Evolutionary conservation across 2,888 invertebrate species (phyloP).

Genomic region (Hirtodrosophila alboralis): DNA sequence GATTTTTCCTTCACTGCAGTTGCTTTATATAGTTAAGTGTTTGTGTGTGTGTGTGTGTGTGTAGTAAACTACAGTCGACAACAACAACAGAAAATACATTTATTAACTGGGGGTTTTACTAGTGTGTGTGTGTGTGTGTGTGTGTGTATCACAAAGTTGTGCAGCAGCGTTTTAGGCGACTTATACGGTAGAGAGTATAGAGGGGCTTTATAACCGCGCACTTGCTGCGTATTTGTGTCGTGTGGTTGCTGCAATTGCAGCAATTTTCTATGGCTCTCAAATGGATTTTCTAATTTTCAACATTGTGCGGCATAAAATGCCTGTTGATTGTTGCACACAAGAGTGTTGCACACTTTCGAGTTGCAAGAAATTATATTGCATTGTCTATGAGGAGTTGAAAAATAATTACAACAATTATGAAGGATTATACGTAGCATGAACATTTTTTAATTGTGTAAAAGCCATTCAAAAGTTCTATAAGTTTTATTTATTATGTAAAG

Average conservation of each 20-base stretch:
- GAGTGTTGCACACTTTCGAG: slow-evolving; percentile 37
- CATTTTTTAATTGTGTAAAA: too few relatives aligned
- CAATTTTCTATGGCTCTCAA: slow-evolving; percentile 38
- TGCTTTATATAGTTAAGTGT: slow-evolving; percentile 17
- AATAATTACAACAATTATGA: slow-evolving; percentile 1
- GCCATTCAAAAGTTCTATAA: too few relatives aligned
- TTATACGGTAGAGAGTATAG: not conserved
- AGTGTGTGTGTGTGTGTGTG: slow-evolving; percentile 20
- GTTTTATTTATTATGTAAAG: too few relatives aligned
- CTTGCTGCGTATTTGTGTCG: slow-evolving; percentile 52
- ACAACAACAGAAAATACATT: slow-evolving; percentile 63
- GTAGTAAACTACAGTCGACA: slow-evolving; percentile 20
- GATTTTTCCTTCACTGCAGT: slow-evolving; percentile 67
- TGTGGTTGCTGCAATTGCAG: slow-evolving; percentile 48
- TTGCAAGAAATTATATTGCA: slow-evolving; percentile 1
- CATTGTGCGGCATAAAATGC: slow-evolving; percentile 26
- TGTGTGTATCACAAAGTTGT: slow-evolving; percentile 20
- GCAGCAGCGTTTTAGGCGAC: slow-evolving; percentile 44
- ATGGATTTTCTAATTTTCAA: slow-evolving; percentile 49
- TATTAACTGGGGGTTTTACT: slow-evolving; percentile 63
- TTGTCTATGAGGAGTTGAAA: not conserved
- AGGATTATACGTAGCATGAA: not conserved
- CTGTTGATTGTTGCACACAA: slow-evolving; percentile 54
- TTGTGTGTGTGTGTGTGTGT: slow-evolving; percentile 28
- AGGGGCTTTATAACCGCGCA: slow-evolving; percentile 35